A percentile compares a stretch with the other conserved stretches of the same genome.
phyloP scores from a whole-genome alignment of 2,797 vertebrate species.

The Lateolabrax maculatus region DNA sequence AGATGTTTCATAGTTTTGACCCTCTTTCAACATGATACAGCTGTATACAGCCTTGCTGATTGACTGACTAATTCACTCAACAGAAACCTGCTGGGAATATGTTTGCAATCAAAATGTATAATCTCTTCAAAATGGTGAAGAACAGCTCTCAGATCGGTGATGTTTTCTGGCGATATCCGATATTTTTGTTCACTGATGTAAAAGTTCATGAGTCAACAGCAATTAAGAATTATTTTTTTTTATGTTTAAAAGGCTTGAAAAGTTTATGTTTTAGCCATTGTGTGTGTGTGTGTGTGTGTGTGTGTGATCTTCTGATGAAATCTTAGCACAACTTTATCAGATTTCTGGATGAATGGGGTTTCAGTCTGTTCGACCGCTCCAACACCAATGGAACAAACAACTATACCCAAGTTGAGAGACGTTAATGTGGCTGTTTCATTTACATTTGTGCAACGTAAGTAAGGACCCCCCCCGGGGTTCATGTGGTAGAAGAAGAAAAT shows the following conservation, averaged over 20 bases:
- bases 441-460: neutral
- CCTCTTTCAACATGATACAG: slow-evolving; percentile 74
- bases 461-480: neutral
- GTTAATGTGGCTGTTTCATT: neutral
- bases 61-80: slow-evolving; percentile 75
- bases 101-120: slow-evolving; percentile 73
- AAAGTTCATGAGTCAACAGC: slow-evolving; percentile 39
- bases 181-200: slow-evolving; percentile 37
- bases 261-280: neutral
- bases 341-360: neutral
- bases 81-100: slow-evolving; percentile 69
- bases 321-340: neutral
- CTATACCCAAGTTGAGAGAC: neutral
- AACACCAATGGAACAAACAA: neutral
- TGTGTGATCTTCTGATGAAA: neutral
- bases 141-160: slow-evolving; percentile 41
- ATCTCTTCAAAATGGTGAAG: slow-evolving; percentile 65
- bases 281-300: neutral
- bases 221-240: slow-evolving; percentile 30
- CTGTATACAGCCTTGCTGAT: slow-evolving; percentile 72
- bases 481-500: neutral
- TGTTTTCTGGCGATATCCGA: slow-evolving; percentile 32
- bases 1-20: slow-evolving; percentile 74
- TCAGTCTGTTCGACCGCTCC: neutral
- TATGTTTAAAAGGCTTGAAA: neutral